phyloP scores from a whole-genome alignment of 1,140 invertebrate species.

The Diprion similis region DNA sequence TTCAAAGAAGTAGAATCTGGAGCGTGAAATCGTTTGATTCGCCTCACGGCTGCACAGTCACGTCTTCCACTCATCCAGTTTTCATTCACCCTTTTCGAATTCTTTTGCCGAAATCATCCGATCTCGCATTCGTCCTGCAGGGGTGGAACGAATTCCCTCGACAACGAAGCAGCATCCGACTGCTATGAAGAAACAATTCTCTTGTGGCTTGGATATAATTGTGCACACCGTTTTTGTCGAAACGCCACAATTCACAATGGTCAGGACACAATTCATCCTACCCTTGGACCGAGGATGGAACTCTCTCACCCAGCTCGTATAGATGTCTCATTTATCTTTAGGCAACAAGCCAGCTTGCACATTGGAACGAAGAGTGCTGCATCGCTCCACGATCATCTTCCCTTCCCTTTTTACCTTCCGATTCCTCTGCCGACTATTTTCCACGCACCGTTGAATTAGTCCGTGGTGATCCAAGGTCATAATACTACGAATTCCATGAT shows the following conservation, averaged over 20 bases:
- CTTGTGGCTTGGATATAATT: not conserved
- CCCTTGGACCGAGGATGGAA: no score
- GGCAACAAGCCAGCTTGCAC: no score
- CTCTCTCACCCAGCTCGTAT: no score
- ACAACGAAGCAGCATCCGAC: not conserved
- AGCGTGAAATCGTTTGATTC: slow-evolving; percentile 46
- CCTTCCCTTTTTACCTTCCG: not conserved
- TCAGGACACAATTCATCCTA: no score
- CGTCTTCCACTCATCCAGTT: slow-evolving; percentile 24
- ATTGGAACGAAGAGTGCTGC: no score
- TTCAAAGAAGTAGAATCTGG: slow-evolving; percentile 34
- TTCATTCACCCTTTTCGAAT: not conserved
- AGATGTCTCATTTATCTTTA: no score
- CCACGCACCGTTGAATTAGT: not conserved
- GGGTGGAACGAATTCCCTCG: not conserved
- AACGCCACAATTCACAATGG: no score
- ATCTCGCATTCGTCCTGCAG: not conserved
- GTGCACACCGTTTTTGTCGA: not conserved
- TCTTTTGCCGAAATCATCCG: not conserved
- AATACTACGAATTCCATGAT: no score
- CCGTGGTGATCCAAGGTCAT: not conserved
- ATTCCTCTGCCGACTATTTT: not conserved
- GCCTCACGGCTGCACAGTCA: slow-evolving; percentile 37
- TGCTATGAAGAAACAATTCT: not conserved
- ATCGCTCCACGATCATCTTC: not conserved